Evolutionary conservation across 2,888 invertebrate genomes (phyloP).

Genomic region (Ectemnius cavifrons): DNA sequence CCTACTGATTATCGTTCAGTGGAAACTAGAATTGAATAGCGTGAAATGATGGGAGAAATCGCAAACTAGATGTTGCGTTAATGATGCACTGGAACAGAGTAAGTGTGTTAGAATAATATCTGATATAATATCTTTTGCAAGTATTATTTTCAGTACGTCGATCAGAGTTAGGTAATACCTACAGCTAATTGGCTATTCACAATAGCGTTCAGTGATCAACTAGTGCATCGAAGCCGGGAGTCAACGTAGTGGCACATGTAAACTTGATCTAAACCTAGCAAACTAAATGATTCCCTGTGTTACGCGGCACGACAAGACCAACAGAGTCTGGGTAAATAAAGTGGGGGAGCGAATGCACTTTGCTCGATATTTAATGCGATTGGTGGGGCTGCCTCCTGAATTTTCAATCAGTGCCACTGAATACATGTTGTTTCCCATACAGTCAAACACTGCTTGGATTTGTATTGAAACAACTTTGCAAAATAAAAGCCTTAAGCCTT

Average conservation of each 20-base stretch:
- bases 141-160: too few relatives aligned
- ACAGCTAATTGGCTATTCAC: too few relatives aligned
- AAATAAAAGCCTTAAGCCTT: too few relatives aligned
- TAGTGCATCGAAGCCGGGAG: not conserved
- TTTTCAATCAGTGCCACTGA: conserved; percentile 24
- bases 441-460: too few relatives aligned
- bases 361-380: conserved; percentile 57
- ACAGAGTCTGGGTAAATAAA: conserved; percentile 52
- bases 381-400: conserved; percentile 31
- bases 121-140: too few relatives aligned
- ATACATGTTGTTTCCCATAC: too few relatives aligned
- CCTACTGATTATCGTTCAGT: not conserved
- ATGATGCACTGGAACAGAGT: not conserved
- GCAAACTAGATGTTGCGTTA: not conserved
- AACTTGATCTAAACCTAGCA: conserved; percentile 42
- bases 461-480: too few relatives aligned
- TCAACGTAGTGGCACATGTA: conserved; percentile 29
- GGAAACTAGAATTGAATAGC: not conserved
- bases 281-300: conserved; percentile 69
- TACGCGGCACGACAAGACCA: conserved; percentile 47
- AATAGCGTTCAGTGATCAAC: conserved; percentile 11
- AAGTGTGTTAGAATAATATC: too few relatives aligned
- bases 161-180: too few relatives aligned
- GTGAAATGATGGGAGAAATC: too few relatives aligned
- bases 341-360: conserved; percentile 46